Conservation (phyloP, 2,113 vertebrate genomes). For the Callopanchax toddi region DNA sequence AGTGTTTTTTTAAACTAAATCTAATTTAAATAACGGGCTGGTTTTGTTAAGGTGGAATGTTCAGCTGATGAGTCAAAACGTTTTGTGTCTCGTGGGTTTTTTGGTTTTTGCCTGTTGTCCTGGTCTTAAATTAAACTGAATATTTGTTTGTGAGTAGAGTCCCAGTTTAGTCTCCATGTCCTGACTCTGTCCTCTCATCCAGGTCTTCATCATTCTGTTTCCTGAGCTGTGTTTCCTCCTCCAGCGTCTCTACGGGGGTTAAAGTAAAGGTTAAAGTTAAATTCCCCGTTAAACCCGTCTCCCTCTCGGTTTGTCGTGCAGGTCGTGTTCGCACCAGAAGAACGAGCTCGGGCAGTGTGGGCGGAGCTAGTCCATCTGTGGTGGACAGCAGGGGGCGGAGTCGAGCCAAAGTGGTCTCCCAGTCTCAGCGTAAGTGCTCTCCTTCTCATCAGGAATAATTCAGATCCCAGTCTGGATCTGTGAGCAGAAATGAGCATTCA, state of each 20-base stretch:
- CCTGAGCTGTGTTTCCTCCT: constrained; percentile 20
- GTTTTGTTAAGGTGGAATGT: no score
- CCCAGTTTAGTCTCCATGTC: neutral
- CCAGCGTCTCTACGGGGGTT: constrained; percentile 41
- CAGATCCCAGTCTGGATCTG: no score
- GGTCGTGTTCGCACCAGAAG: constrained; percentile 94
- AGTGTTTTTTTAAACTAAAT: no score
- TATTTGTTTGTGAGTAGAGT: neutral
- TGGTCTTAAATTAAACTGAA: neutral
- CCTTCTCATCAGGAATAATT: neutral
- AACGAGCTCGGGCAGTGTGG: constrained; percentile 91
- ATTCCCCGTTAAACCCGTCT: no score
- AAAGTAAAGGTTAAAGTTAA: constrained; percentile 8
- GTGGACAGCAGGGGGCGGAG: constrained; percentile 93
- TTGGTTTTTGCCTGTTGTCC: no score
- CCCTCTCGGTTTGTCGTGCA: constrained; percentile 45
- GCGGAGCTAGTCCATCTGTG: constrained; percentile 80
- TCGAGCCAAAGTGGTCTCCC: constrained; percentile 96
- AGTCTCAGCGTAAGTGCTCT: constrained; percentile 93
- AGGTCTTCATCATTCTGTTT: constrained; percentile 45
- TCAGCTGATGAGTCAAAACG: no score
- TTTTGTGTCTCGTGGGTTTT: no score
- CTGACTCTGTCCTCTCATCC: constrained; percentile 21
- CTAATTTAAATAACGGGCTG: no score
- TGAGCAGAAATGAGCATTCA: no score